Conservation (phyloP, 1,140 invertebrate species). For the Psix sp. region DNA sequence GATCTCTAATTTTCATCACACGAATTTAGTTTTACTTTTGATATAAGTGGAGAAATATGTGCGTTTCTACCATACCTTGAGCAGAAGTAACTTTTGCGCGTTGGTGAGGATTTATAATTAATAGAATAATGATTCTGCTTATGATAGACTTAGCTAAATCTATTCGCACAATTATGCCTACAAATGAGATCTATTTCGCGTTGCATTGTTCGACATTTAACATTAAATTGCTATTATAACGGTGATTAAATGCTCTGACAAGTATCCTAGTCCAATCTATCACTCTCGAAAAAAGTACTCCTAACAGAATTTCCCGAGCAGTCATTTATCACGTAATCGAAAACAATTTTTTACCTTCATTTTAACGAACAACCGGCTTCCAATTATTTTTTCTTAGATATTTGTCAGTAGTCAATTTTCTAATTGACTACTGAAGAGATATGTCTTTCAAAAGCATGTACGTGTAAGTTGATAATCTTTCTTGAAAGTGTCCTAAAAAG, state of each 20-base stretch:
- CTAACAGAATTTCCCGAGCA: too few species aligned
- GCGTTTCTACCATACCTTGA: too few species aligned
- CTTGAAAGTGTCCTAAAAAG: neutral
- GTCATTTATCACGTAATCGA: neutral
- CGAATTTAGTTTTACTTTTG: too few species aligned
- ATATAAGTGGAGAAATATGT: neutral
- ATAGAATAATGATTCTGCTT: constrained; percentile 13
- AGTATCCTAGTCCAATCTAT: neutral
- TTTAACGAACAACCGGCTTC: too few species aligned
- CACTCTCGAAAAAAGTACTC: neutral
- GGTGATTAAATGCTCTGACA: constrained; percentile 7
- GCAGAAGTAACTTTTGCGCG: neutral
- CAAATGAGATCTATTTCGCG: constrained; percentile 7
- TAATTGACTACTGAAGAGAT: too few species aligned
- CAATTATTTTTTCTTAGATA: too few species aligned
- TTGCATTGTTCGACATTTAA: constrained; percentile 3
- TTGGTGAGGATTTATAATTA: constrained; percentile 10
- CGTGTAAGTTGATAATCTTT: constrained; percentile 2
- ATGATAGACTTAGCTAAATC: constrained; percentile 8
- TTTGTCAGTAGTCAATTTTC: too few species aligned
- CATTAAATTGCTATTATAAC: constrained; percentile 8
- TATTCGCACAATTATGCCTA: constrained; percentile 10
- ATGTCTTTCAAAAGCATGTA: too few species aligned
- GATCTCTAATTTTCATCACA: too few species aligned
- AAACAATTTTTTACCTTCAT: too few species aligned